These are phyloP conservation scores for Pseudanteris insignis DNA, from an alignment of 2,888 invertebrate genomes.

Conservation along the genomic window DNA sequence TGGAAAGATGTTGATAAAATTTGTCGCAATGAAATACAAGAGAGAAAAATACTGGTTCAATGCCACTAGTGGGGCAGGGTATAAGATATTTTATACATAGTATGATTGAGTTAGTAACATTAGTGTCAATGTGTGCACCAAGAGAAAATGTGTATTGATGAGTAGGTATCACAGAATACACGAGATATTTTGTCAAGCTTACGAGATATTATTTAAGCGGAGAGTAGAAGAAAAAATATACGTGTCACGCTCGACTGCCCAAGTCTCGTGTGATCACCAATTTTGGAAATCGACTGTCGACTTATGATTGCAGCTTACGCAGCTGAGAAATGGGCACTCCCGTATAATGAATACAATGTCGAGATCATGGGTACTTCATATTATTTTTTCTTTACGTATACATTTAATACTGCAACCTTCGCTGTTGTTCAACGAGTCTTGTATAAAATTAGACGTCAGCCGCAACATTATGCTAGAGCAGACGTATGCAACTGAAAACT, in stretches of 20 bases:
- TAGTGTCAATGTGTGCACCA: constrained; percentile 15
- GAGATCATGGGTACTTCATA: constrained; percentile 47
- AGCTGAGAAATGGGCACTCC: constrained; percentile 56
- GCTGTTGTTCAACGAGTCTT: constrained; percentile 24
- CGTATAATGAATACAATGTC: constrained; percentile 49
- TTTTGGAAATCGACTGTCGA: no score
- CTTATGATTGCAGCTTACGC: no score
- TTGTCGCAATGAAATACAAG: constrained; percentile 51
- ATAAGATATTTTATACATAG: no score
- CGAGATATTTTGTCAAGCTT: constrained; percentile 64
- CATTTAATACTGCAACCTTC: constrained; percentile 39
- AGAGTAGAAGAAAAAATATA: constrained; percentile 57
- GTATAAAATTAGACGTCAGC: constrained; percentile 13
- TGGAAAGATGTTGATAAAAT: constrained; percentile 50
- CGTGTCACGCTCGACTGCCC: constrained; percentile 43
- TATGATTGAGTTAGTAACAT: no score
- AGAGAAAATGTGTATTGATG: constrained; percentile 52
- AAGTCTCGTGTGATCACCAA: no score
- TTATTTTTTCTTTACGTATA: constrained; percentile 34
- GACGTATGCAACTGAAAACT: no score
- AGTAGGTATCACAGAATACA: constrained; percentile 65
- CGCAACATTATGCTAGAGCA: no score
- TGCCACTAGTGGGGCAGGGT: not conserved
- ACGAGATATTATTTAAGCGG: constrained; percentile 62
- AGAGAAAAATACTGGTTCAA: constrained; percentile 56